phyloP scores from a whole-genome alignment of 2,888 invertebrate species.

The Netelia fuscicornis region DNA sequence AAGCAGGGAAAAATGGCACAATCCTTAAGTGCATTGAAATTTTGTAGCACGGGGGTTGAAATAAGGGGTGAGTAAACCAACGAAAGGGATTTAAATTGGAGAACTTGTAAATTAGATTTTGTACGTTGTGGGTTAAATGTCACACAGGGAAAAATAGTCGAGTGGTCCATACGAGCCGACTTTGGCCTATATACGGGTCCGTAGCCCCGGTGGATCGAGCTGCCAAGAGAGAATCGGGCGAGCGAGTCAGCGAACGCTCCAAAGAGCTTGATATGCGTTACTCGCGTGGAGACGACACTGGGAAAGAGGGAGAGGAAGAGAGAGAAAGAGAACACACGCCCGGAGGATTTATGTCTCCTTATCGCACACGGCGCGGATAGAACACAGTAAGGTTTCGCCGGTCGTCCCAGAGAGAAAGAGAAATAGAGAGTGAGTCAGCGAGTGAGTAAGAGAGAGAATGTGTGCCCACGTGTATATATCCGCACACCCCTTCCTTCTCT shows the following conservation, averaged over 20 bases:
- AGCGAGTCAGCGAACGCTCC: conserved; percentile 51
- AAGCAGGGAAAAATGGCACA: too few relatives aligned
- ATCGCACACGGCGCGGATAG: conserved; percentile 63
- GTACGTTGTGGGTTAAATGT: too few relatives aligned
- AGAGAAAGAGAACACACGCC: conserved; percentile 48
- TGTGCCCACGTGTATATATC: conserved; percentile 32
- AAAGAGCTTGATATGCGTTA: conserved; percentile 41
- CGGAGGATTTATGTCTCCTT: conserved; percentile 67
- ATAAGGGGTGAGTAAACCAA: too few relatives aligned
- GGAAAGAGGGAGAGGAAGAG: conserved; percentile 3
- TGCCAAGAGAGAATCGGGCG: neutral
- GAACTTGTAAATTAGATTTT: too few relatives aligned
- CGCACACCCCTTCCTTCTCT: neutral
- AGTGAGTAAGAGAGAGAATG: neutral
- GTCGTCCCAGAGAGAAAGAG: conserved; percentile 20
- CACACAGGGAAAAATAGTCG: too few relatives aligned
- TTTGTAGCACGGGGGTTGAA: too few relatives aligned
- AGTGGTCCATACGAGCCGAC: neutral
- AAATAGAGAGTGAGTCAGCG: neutral
- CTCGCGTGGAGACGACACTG: conserved; percentile 1
- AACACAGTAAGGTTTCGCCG: conserved; percentile 67
- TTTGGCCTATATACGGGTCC: neutral
- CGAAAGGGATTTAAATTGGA: too few relatives aligned
- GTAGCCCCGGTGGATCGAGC: neutral
- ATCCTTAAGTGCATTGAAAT: too few relatives aligned